Evolutionary conservation across 92 coral and sea anemone genomes (phyloP), one percentile per base, ranked within the genome.

Genomic region (Heliopora coerulea): DNA sequence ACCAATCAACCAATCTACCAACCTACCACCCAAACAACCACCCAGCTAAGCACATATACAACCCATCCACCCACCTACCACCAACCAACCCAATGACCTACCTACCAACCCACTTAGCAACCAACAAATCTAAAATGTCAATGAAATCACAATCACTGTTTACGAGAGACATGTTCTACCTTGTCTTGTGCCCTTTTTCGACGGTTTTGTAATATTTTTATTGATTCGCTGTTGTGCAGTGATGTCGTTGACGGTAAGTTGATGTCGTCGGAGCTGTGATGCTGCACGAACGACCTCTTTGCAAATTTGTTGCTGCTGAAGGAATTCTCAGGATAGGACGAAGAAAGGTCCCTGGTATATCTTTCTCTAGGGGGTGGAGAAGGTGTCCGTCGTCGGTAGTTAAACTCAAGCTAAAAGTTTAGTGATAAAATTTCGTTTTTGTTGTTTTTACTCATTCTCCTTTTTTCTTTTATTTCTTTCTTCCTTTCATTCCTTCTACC

Each of bases 241-340:
- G 74, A 54, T 29, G 74, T 27, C 0, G 50, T 67, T 8, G 74
- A 46, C 20, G 74, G 58, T 15, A 67, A 3, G 21, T 49, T 67
- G 74, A 67, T 24, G 33, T 67, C 74, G 19, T 67, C 74, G 0
- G 74, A 67, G 74, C 74, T 67, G 74, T 67, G 48, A 17, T 37
- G 74, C 31, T 49, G 58, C 20, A 54, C 59, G 18, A 44, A 48
- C 11, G 52, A 46, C 52, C 17, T 67, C 32, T 65, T 49, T 12
- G 50, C 11, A 5, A 26, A 20, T 29, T 67, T 67, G 1, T 34
- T 33, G 33, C 48, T 37, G n/a, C 15, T 46, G n/a, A 46, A 15
- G 52, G 74, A 46, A 27, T 28, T 44, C 13, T 67, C 58, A 15
- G 74, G 74, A 44, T 67, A 67, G 6, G 74, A 67, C 19, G 74